A percentile compares a stretch with the other conserved stretches of the same genome.
Evolutionary conservation across 2,888 invertebrate species (phyloP).

Genomic region (Epinotia brunnichana): DNA sequence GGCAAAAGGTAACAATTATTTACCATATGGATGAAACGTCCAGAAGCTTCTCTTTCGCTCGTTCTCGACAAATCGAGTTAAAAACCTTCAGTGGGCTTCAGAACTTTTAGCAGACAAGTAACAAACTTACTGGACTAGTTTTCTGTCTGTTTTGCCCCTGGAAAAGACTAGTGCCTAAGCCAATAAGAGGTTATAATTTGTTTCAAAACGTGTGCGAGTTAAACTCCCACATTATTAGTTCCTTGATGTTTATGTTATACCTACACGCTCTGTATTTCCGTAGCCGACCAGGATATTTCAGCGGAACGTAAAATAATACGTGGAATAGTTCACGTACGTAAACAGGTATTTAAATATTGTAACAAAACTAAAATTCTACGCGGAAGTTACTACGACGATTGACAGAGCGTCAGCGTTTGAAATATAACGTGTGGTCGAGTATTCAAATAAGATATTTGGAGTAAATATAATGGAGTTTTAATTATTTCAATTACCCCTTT

Average conservation of each 20-base stretch:
- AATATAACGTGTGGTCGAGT: neutral
- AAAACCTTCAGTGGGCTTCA: no score
- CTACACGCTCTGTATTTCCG: constrained; percentile 9
- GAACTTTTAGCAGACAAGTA: neutral
- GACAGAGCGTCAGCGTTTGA: neutral
- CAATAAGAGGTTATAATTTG: neutral
- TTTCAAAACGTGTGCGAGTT: neutral
- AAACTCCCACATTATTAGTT: neutral
- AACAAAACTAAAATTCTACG: neutral
- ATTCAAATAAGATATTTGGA: no score
- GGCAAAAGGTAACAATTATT: no score
- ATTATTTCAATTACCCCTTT: no score
- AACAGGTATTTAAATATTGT: neutral
- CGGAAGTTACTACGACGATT: neutral
- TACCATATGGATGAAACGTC: no score
- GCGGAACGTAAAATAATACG: constrained; percentile 4
- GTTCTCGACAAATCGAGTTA: no score
- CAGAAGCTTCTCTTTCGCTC: no score
- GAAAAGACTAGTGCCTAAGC: neutral
- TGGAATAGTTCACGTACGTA: neutral
- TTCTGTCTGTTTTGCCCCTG: neutral
- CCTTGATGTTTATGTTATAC: constrained; percentile 17
- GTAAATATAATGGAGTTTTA: no score
- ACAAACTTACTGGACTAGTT: neutral
- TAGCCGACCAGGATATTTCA: neutral